Evolutionary conservation across 2,888 invertebrate genomes (phyloP).

Genomic region (Toxonevra muliebris): DNA sequence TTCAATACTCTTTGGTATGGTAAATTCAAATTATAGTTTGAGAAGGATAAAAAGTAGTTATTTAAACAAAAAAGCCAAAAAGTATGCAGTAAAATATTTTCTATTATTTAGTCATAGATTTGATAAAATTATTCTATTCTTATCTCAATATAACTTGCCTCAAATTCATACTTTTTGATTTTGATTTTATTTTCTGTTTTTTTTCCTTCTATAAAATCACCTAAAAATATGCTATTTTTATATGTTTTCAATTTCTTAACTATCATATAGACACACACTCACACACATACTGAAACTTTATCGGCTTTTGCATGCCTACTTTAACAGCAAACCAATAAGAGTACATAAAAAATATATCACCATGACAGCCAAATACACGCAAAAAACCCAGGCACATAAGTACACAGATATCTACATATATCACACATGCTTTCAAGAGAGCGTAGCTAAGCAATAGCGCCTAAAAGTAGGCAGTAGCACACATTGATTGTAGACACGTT

Average conservation of each 20-base stretch:
- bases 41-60: too few species aligned
- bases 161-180: too few species aligned
- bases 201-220: constrained; percentile 7
- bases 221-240: constrained; percentile 21
- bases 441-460: constrained; percentile 2
- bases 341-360: constrained; percentile 14
- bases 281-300: constrained; percentile 1
- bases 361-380: constrained; percentile 24
- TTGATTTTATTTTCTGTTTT: too few species aligned
- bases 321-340: constrained; percentile 45
- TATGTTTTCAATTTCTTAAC: neutral
- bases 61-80: too few species aligned
- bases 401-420: neutral
- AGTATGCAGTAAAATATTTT: too few species aligned
- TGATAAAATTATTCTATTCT: too few species aligned
- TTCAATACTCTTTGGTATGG: too few species aligned
- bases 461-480: constrained; percentile 34
- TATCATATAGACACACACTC: constrained; percentile 7
- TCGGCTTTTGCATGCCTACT: constrained; percentile 55
- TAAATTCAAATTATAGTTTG: too few species aligned
- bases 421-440: neutral
- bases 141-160: too few species aligned
- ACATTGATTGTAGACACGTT: constrained; percentile 58
- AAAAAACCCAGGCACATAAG: neutral
- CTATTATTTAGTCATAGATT: too few species aligned